These are phyloP conservation scores for Psophia crepitans DNA, from an alignment of 2,113 vertebrate genomes.

Conservation along the genomic window DNA sequence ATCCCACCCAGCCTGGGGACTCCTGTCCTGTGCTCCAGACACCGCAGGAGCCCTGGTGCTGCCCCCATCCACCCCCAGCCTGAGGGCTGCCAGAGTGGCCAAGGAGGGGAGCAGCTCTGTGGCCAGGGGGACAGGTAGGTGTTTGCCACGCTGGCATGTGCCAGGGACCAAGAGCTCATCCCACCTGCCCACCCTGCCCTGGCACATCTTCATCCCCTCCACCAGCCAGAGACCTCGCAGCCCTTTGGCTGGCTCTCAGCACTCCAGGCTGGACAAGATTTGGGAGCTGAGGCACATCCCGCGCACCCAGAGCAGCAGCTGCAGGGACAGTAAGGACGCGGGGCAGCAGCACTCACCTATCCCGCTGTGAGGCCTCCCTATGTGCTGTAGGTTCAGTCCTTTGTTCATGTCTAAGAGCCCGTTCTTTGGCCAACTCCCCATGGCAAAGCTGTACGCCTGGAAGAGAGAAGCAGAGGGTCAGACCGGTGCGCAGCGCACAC, in stretches of 20 bases:
- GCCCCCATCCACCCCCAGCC: neutral
- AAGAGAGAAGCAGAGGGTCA: conserved; percentile 74
- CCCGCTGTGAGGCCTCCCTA: conserved; percentile 86
- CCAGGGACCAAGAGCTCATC: neutral
- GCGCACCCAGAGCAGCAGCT: rapidly evolving
- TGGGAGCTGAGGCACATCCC: neutral
- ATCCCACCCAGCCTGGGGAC: neutral
- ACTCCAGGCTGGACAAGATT: neutral
- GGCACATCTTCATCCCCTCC: neutral
- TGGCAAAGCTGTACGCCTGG: conserved; percentile 85
- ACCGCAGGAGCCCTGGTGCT: rapidly evolving
- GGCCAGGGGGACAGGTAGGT: neutral
- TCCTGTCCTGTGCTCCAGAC: neutral
- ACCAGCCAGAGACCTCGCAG: neutral
- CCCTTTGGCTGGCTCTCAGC: neutral
- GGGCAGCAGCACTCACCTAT: conserved; percentile 76
- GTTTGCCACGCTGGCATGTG: neutral
- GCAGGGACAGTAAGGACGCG: neutral
- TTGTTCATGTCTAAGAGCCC: conserved; percentile 87
- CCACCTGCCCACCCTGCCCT: neutral
- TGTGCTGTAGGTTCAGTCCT: conserved; percentile 84
- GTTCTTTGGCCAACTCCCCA: conserved; percentile 85
- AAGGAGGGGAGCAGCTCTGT: neutral
- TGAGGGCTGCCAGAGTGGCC: neutral
- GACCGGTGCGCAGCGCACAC: neutral